phyloP scores from a whole-genome alignment of 2,888 invertebrate genomes.

The Apamea anceps region DNA sequence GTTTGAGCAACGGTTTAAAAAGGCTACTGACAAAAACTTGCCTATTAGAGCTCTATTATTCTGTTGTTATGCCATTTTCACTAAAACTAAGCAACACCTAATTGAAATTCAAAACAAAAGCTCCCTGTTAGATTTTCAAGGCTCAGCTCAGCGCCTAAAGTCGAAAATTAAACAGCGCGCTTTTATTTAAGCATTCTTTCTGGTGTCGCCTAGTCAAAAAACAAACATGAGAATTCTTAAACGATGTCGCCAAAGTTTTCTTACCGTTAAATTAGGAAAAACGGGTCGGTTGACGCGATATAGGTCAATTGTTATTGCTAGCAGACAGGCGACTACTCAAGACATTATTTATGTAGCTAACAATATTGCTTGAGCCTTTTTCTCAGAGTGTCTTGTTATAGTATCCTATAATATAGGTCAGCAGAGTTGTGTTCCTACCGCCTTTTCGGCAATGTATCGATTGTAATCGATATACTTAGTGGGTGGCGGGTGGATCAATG shows the following conservation, averaged over 20 bases:
- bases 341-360: constrained; percentile 32
- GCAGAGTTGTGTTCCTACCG: neutral
- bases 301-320: constrained; percentile 31
- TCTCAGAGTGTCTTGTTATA: neutral
- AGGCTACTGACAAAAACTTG: no score
- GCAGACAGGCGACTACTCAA: constrained; percentile 1
- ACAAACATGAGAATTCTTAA: neutral
- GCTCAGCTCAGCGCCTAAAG: neutral
- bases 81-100: neutral
- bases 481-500: constrained; percentile 5
- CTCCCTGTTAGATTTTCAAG: neutral
- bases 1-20: neutral
- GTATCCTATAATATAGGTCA: neutral
- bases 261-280: constrained; percentile 24
- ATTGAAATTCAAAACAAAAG: neutral
- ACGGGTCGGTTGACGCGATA: constrained; percentile 18
- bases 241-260: neutral
- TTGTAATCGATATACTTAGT: constrained; percentile 3
- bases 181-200: neutral
- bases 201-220: neutral
- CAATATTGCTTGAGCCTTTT: constrained; percentile 28
- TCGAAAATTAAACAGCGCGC: neutral
- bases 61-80: neutral
- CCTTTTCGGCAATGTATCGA: neutral
- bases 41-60: neutral